Conservation (phyloP, 2,888 invertebrate species). For the Corythucha ciliata region DNA sequence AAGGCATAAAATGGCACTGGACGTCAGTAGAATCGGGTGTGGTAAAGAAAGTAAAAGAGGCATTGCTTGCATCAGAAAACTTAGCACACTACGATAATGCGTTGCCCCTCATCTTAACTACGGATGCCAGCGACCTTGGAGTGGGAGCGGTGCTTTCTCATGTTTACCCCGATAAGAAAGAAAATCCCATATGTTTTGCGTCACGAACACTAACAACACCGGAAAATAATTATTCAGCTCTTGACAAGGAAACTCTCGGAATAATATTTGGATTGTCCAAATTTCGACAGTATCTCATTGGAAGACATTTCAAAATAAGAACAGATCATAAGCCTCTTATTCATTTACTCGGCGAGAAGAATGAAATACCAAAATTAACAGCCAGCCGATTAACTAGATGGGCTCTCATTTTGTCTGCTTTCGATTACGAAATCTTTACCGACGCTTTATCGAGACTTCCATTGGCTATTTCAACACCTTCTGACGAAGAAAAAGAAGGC, state of each 20-base stretch:
- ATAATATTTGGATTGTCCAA: conserved; percentile 1
- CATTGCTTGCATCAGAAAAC: not conserved
- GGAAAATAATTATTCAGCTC: not conserved
- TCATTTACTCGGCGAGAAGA: not conserved
- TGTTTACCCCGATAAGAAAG: conserved; percentile 5
- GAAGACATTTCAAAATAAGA: not conserved
- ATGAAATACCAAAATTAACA: not conserved
- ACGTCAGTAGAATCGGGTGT: not conserved
- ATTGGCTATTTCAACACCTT: not conserved
- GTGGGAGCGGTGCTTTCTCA: conserved; percentile 15
- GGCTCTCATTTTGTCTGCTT: not conserved
- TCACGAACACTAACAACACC: not conserved
- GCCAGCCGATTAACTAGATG: not conserved
- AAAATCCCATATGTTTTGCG: conserved; percentile 3
- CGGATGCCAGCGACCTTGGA: conserved; percentile 5
- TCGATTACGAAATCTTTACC: conserved; percentile 1
- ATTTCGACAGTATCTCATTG: conserved; percentile 5
- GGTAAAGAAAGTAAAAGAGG: not conserved
- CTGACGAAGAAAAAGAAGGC: not conserved
- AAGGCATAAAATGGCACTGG: not conserved
- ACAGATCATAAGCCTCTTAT: conserved; percentile 8
- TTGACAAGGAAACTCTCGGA: conserved; percentile 6
- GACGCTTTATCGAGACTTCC: conserved; percentile 21
- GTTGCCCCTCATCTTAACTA: not conserved
- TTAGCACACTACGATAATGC: not conserved